Evolutionary conservation across 2,797 vertebrate genomes (phyloP), one percentile per base, ranked within the genome.

Genomic region (Acanthiza pusilla): DNA sequence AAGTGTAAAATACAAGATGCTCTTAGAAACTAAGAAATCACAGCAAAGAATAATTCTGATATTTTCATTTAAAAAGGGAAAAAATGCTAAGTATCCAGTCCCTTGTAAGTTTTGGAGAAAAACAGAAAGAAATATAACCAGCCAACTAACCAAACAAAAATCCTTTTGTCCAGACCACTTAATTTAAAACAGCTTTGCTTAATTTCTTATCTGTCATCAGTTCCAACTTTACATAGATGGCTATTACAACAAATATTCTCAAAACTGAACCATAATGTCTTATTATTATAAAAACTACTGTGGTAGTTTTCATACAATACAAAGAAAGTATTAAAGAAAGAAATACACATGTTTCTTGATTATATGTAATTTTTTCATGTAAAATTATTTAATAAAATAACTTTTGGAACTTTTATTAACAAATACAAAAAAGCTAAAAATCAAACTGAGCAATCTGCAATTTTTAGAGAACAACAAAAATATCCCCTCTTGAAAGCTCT

Each of bases 131-230:
- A 76, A 76, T 40, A 7, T 19, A 94, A 85, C 16, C 22, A 87
- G 51, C 9, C 73, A 87, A 50, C 9, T 34, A 94, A 79, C 0
- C 12, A 88, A 94, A 88, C 67, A 94, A 91, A 87, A 76, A 43
- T 62, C 27, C 29, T 50, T 92, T 92, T 95, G 91, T 85, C 63
- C 87, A 96, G 85, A 85, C 38, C 11, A 5, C 45, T 70, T 87
- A 92, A 93, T 93, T 91, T 53, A 82, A 91, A 92, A 13, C 84
- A 96, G 65, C 57, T 91, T 94, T 85, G 32, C 50, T 65, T 82
- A 89, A 95, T 91, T 96, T 94, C 91, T 94, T 87, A 89, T 89
- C 81, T 95, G 95, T 92, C 89, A 91, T 80, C 89, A 92, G 82
- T 92, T 93, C 53, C 55, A 85, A 70, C 67, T 89, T 85, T 92